Percentiles rank a stretch among this genome's conserved stretches.
Conservation (phyloP, 1,140 invertebrate genomes). For the Drosophila nigrodunni region DNA sequence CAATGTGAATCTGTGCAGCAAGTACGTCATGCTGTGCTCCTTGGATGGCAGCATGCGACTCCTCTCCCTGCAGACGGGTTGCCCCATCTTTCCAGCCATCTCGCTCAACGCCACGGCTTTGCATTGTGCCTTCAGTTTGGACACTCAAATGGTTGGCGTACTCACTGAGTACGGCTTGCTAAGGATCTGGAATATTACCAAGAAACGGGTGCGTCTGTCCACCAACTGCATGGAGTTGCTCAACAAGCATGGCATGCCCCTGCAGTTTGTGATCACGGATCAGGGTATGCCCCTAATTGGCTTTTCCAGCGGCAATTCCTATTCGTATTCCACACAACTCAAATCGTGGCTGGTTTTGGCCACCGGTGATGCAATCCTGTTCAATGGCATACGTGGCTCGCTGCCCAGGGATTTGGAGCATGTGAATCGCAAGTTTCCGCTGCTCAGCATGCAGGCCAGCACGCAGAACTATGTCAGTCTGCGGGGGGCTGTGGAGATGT, state of each 20-base stretch:
- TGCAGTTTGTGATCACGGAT: conserved; percentile 78
- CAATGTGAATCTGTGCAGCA: conserved; percentile 78
- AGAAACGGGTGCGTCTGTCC: conserved; percentile 45
- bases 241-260: conserved; percentile 56
- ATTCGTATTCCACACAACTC: conserved; percentile 70
- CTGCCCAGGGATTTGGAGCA: conserved; percentile 74
- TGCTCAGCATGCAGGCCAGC: conserved; percentile 75
- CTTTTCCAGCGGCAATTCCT: conserved; percentile 75
- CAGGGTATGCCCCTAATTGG: conserved; percentile 75
- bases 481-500: conserved; percentile 70
- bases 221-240: conserved; percentile 70
- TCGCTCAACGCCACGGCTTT: conserved; percentile 62
- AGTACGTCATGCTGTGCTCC: conserved; percentile 79
- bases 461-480: conserved; percentile 66
- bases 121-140: conserved; percentile 80
- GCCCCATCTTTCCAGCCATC: conserved; percentile 72
- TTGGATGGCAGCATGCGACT: conserved; percentile 78
- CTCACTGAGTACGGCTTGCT: conserved; percentile 75
- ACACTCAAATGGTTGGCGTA: conserved; percentile 71
- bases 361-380: conserved; percentile 79
- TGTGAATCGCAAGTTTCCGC: conserved; percentile 64
- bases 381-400: conserved; percentile 70
- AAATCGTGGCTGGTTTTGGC: conserved; percentile 80
- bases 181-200: conserved; percentile 74
- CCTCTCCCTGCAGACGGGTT: conserved; percentile 70